A percentile compares a stretch with the other conserved stretches of the same genome.
These are phyloP conservation scores for Chironomus striatipennis DNA, from an alignment of 1,140 invertebrate species.

Conservation along the genomic window DNA sequence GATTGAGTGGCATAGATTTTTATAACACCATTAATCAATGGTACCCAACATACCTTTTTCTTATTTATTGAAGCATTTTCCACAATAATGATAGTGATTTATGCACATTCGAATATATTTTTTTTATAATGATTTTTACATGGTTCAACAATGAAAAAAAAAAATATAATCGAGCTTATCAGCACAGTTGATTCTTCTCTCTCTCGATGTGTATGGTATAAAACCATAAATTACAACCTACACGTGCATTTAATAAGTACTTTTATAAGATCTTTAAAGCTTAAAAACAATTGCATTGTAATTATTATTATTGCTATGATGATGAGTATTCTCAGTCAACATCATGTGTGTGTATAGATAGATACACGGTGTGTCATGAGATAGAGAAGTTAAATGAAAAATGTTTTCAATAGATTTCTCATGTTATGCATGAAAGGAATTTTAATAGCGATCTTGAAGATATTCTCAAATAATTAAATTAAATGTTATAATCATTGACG, in stretches of 20 bases:
- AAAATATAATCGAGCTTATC: too few species aligned
- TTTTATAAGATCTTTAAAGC: neutral
- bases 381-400: neutral
- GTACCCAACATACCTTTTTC: neutral
- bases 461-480: conserved; percentile 10
- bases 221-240: neutral
- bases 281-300: conserved; percentile 1
- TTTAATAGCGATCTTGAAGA: neutral
- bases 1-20: neutral
- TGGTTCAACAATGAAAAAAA: too few species aligned
- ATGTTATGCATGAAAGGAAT: neutral
- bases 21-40: neutral
- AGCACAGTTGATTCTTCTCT: too few species aligned
- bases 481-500: neutral
- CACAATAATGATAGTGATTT: neutral
- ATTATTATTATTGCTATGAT: neutral
- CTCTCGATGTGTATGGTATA: neutral
- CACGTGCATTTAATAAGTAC: conserved; percentile 5
- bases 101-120: conserved; percentile 3
- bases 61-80: neutral
- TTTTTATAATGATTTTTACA: neutral
- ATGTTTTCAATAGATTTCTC: neutral
- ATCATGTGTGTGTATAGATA: neutral
- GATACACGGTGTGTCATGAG: neutral
- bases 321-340: too few species aligned